Evolutionary conservation across 2,797 vertebrate genomes (phyloP).

Genomic region (Chromis chromis): DNA sequence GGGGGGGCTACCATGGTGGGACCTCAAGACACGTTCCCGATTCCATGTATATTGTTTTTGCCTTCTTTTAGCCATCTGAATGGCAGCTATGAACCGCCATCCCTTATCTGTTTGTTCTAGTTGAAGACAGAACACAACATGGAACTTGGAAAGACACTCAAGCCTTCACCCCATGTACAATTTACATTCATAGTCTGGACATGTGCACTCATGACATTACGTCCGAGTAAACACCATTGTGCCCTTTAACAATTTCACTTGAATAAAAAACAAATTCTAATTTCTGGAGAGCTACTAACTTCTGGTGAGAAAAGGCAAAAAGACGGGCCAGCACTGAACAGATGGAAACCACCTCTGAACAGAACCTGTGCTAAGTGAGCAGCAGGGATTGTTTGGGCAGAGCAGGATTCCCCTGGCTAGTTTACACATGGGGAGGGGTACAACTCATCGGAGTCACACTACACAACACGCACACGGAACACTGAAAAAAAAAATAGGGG

Average conservation of each 20-base stretch:
- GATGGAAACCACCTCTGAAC: conserved; percentile 20
- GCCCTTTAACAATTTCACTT: conserved; percentile 61
- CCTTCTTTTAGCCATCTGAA: conserved; percentile 16
- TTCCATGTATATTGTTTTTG: conserved; percentile 16
- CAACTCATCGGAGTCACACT: conserved; percentile 44
- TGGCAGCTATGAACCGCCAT: not conserved
- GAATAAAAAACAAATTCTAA: conserved; percentile 48
- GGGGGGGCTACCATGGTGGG: conserved; percentile 20
- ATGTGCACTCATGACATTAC: conserved; percentile 48
- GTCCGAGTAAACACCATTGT: conserved; percentile 53
- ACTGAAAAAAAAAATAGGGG: not conserved
- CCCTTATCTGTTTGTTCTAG: conserved; percentile 15
- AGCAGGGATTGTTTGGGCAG: conserved; percentile 33
- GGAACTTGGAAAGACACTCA: conserved; percentile 47
- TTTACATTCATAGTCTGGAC: conserved; percentile 84
- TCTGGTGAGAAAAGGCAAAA: conserved; percentile 35
- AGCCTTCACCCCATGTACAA: conserved; percentile 63
- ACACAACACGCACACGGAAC: conserved; percentile 56
- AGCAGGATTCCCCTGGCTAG: conserved; percentile 36
- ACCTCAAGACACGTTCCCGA: conserved; percentile 43
- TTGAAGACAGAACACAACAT: conserved; percentile 27
- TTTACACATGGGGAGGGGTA: conserved; percentile 22
- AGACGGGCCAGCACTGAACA: not conserved
- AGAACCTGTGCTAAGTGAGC: conserved; percentile 20
- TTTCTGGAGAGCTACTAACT: conserved; percentile 43